Conservation (phyloP, 23 tunicate genomes). For the Clavelina lepadiformis region DNA sequence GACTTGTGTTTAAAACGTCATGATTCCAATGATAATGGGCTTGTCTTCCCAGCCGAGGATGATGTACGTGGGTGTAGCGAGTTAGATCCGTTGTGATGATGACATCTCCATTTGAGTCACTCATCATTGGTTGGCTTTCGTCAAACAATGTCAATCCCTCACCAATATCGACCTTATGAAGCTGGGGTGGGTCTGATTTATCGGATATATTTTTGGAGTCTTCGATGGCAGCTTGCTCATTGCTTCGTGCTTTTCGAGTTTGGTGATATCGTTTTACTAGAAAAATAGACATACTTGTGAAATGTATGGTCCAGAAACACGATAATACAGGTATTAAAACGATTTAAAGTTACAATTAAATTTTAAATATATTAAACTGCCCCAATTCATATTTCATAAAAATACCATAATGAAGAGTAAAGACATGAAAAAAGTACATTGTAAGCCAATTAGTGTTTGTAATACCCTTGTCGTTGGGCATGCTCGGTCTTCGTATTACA, state of each 20-base stretch:
- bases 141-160: constrained; percentile 51
- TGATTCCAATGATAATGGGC: constrained; percentile 53
- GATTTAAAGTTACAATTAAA: too few species aligned
- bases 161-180: constrained; percentile 47
- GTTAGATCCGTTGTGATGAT: constrained; percentile 33
- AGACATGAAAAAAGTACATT: too few species aligned
- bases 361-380: too few species aligned
- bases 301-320: too few species aligned
- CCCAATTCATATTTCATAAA: too few species aligned
- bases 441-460: too few species aligned
- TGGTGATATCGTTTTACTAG: neutral
- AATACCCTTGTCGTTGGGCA: too few species aligned
- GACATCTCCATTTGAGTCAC: constrained; percentile 21
- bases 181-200: constrained; percentile 3
- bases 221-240: neutral
- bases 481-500: too few species aligned
- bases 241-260: too few species aligned
- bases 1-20: too few species aligned
- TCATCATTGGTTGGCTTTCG: constrained; percentile 5
- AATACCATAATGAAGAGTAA: too few species aligned
- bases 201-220: neutral
- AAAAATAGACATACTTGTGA: neutral
- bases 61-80: constrained; percentile 51
- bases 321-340: too few species aligned
- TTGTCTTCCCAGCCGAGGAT: constrained; percentile 19